A percentile compares a stretch with the other conserved stretches of the same genome.
Evolutionary conservation across 1,140 invertebrate genomes (phyloP).

Genomic region (Epicauta chinensis): DNA sequence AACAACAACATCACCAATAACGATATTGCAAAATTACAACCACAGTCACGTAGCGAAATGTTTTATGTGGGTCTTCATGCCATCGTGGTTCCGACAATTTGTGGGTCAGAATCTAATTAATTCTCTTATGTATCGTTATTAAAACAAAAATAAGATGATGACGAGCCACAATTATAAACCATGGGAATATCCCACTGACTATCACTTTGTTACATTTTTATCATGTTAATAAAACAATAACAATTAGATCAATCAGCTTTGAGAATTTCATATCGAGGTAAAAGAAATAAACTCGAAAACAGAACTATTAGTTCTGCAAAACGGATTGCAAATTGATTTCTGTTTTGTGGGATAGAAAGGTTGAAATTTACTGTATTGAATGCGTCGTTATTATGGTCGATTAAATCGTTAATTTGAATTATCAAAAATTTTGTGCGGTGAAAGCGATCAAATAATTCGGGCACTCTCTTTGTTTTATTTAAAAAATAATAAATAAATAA

Average conservation of each 20-base stretch:
- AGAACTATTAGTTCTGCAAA: constrained; percentile 1
- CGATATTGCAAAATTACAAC: not conserved
- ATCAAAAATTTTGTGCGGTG: too few species aligned
- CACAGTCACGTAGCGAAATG: not conserved
- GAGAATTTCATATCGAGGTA: not conserved
- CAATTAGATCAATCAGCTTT: not conserved
- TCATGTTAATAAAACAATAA: not conserved
- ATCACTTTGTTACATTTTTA: not conserved
- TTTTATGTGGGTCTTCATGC: constrained; percentile 11
- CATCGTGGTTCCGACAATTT: constrained; percentile 10
- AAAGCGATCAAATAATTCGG: not conserved
- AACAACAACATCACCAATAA: too few species aligned
- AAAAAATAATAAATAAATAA: not conserved
- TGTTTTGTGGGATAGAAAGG: not conserved
- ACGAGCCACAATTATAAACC: too few species aligned
- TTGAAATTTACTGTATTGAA: too few species aligned
- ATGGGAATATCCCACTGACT: too few species aligned
- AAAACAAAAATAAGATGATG: too few species aligned
- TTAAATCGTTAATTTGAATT: too few species aligned
- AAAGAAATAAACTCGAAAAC: not conserved
- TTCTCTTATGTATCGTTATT: too few species aligned
- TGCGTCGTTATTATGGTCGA: too few species aligned
- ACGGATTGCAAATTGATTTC: not conserved
- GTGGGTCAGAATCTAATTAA: constrained; percentile 1
- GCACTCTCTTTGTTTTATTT: not conserved